Conservation (phyloP, 2,113 vertebrate species). For the Tachycineta bicolor region DNA sequence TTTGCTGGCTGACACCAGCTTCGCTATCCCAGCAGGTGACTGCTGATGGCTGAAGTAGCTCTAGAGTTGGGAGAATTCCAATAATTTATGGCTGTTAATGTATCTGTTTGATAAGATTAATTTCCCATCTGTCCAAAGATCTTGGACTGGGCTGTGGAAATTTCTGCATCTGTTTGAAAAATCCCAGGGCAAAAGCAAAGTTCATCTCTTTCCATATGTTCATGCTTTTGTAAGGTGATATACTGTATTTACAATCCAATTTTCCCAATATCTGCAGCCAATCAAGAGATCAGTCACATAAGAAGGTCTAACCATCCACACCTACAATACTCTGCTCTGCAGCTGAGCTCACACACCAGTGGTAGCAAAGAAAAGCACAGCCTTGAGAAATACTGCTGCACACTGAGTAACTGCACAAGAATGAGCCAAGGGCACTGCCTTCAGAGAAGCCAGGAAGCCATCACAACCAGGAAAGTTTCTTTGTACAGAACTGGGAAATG, state of each 20-base stretch:
- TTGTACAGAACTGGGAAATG: not conserved
- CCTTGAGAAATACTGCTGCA: slow-evolving; percentile 7
- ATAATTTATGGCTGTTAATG: not conserved
- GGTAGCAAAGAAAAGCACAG: not conserved
- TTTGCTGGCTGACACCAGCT: not conserved
- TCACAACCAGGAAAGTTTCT: not conserved
- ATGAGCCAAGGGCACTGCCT: not conserved
- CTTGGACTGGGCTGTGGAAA: not conserved
- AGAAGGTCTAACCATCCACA: not conserved
- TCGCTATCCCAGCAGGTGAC: not conserved
- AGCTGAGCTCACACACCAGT: slow-evolving; percentile 9
- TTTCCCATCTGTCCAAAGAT: not conserved
- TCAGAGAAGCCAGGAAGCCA: not conserved
- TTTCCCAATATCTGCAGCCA: not conserved
- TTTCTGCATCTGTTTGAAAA: slow-evolving; percentile 10
- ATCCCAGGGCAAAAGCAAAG: not conserved
- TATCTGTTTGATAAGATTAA: not conserved
- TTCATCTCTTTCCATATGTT: not conserved
- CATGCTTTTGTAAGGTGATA: not conserved
- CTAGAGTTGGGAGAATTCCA: not conserved
- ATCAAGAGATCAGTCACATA: not conserved
- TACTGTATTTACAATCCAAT: not conserved
- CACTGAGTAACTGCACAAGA: not conserved
- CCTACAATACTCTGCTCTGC: slow-evolving; percentile 6
- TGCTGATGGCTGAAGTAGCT: not conserved